Conservation (phyloP, 2,113 vertebrate genomes). For the Eulemur rufifrons region DNA sequence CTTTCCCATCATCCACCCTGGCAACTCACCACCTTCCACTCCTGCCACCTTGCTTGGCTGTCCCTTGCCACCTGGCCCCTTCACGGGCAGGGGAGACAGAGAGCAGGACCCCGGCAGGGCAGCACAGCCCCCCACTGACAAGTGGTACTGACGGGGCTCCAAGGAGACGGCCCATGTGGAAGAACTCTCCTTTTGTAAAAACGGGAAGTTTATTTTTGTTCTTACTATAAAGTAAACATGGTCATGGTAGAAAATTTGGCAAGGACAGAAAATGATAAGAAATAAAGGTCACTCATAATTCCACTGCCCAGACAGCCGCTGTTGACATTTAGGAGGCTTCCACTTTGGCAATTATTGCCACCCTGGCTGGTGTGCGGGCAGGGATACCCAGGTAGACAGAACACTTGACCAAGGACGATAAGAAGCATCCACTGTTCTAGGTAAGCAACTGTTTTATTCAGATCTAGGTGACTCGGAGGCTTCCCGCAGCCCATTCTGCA, state of each 20-base stretch:
- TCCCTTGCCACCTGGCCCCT: fast-evolving
- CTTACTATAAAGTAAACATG: not conserved
- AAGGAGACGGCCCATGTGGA: fast-evolving
- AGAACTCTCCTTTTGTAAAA: not conserved
- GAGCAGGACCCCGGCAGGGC: not conserved
- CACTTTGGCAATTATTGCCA: fast-evolving
- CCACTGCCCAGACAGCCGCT: fast-evolving
- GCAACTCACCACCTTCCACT: not conserved
- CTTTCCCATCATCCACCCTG: not conserved
- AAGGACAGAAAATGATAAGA: not conserved
- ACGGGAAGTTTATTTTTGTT: conserved; percentile 29
- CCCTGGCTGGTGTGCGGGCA: fast-evolving
- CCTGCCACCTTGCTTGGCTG: not conserved
- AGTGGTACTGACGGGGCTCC: not conserved
- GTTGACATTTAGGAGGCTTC: fast-evolving
- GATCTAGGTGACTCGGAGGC: not conserved
- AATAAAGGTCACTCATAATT: not conserved
- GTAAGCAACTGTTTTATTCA: not conserved
- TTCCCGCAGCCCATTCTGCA: fast-evolving
- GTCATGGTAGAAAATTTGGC: not conserved
- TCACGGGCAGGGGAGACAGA: not conserved
- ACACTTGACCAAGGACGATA: not conserved
- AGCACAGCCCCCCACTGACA: not conserved
- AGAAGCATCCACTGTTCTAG: not conserved
- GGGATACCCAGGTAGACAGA: too few relatives aligned